These are phyloP conservation scores for Pomatostomus ruficeps DNA, from an alignment of 2,113 vertebrate genomes.

Conservation along the genomic window DNA sequence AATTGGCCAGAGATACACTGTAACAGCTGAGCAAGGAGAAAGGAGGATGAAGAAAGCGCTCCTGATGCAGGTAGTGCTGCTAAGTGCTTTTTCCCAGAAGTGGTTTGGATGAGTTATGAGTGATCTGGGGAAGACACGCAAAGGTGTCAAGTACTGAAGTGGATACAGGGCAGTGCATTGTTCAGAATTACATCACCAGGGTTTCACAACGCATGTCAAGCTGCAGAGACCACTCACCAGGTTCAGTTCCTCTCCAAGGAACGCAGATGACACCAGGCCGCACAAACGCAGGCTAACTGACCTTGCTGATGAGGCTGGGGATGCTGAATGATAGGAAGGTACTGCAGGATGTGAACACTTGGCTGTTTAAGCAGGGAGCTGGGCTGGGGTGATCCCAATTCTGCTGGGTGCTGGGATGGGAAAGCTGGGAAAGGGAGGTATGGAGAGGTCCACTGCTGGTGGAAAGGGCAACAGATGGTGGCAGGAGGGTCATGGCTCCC, in stretches of 20 bases:
- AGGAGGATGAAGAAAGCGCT: not conserved
- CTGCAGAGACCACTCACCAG: not conserved
- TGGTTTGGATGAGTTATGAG: not conserved
- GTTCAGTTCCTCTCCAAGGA: not conserved
- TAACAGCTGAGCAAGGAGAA: not conserved
- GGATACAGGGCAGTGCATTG: not conserved
- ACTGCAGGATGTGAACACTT: not conserved
- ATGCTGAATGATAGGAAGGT: not conserved
- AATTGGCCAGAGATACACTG: not conserved
- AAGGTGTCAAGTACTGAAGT: not conserved
- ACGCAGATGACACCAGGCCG: not conserved
- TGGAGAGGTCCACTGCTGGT: not conserved
- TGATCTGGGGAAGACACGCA: not conserved
- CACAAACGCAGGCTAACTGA: accelerated
- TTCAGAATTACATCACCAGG: not conserved
- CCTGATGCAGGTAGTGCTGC: not conserved
- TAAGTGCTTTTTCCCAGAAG: not conserved
- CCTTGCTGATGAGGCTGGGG: not conserved
- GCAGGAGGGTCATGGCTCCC: not conserved
- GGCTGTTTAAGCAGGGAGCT: not conserved
- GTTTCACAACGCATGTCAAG: not conserved
- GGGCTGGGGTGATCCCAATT: not conserved
- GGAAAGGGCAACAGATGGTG: not conserved
- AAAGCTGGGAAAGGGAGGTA: not conserved
- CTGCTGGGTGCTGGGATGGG: not conserved